Base-by-base conservation (phyloP, 1,140 invertebrate genomes). In the Stegodyphus mimosarum region DNA sequence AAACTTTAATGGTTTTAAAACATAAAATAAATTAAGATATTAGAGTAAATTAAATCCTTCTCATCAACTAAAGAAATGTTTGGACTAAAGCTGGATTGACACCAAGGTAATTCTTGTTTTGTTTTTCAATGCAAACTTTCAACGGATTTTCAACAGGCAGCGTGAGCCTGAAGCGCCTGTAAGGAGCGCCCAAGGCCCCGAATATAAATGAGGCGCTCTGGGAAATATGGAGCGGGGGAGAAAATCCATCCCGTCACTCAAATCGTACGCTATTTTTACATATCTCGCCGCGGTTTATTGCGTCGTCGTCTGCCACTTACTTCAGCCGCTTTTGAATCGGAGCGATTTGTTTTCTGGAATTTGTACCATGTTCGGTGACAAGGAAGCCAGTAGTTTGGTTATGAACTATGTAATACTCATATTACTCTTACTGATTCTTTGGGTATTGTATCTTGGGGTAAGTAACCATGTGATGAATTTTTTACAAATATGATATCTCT, bases 331-430 rank as follows among this genome's bases (percentile, higher is more conserved):
- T 52, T 55, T 50, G 71, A 83, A 18, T 15, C 71, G 18, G 50
- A 53, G 55, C 13, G n/a, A 63, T 72, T 72, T n/a, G 53, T 7
- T 52, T 49, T 53, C 33, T 15, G 52, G 63, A 69, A 17, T 52
- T 48, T 72, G 69, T n/a, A 51, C 64, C 72, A 79, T 78, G 83
- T 69, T 70, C 17, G 67, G 51, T 6, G 87, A 87, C 70, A 86
- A 77, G 52, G 87, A 87, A 86, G 87, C 87, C 11, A 84, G 84
- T 69, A 87, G 86, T 81, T 76, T 89, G 51, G 71, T 89, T 64
- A 84, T 88, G 51, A 89, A 89, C 69, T 89, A 89, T 78, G 81
- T 87, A 0, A 84, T 89, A 51, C 72, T 89, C 13, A 88, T 89
- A 51, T 48, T 89, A 49, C 66, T 89, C 18, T 69, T 89, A 55